Evolutionary conservation across 1,140 invertebrate species (phyloP), one percentile per base, ranked within the genome.

Genomic region (Philopotamus ludificatus): DNA sequence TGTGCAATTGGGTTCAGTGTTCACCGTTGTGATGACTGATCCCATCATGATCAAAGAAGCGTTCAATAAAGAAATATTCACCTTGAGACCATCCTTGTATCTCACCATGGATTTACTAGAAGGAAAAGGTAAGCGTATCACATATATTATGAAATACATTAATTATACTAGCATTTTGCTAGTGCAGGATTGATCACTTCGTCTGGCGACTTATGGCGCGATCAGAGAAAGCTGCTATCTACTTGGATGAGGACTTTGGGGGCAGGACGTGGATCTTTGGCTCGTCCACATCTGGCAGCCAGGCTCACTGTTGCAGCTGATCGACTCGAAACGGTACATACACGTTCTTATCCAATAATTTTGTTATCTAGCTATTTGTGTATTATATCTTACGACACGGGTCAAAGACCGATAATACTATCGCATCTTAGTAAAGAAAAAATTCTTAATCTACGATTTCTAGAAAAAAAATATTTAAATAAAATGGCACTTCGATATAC

Each of bases 81-180:
- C 85, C 1, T 89, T 87, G 10, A 78, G 91, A 54, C 90, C 92
- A 0, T 90, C 91, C 0, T 81, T 94, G 0, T 91, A 86, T 73
- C 75, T 94, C 16, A 93, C 91, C 0, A 89, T 93, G 73, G 92
- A 91, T 34, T 89, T 95, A 9, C 92, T 94, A 87, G 79, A 90
- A 63, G 91, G 93, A 69, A 87, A 89, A 73, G 92, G 92, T 94
- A 79, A 85, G 81, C 77, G 63, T 80, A 79, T 16, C 12, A 34
- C 4, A 34, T 34, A 34, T 34, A 34, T 34, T 34, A 7, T 34
- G 28, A 7, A 4, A 34, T 34, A 34, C n/a, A n/a, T n/a, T n/a
- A 34, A 34, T 34, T 34, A 34, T 34, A 12, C 28, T 34, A 7
- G 12, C 4, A 34, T 47, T 47, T 47, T 47, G 4, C 61, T 62